These are phyloP conservation scores for Poeciliopsis occidentalis DNA, from an alignment of 2,113 vertebrate genomes.

Conservation along the genomic window DNA sequence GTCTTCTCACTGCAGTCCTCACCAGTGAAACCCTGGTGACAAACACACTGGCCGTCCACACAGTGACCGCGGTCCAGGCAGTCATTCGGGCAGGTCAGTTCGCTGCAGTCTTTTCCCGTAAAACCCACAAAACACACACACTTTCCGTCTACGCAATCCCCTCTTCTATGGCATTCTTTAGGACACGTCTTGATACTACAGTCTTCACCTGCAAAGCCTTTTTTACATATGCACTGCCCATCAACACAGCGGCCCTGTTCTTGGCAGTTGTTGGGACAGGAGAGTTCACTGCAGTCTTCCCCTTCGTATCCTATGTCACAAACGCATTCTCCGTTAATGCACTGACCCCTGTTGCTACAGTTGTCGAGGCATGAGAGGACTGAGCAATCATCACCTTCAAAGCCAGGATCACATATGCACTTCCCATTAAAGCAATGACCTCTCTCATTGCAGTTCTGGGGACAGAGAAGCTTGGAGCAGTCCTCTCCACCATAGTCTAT, in stretches of 20 bases:
- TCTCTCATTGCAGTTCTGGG: conserved; percentile 82
- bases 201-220: conserved; percentile 83
- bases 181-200: conserved; percentile 86
- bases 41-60: conserved; percentile 86
- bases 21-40: conserved; percentile 81
- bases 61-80: conserved; percentile 85
- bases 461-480: conserved; percentile 87
- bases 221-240: conserved; percentile 85
- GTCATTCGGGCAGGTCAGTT: conserved; percentile 84
- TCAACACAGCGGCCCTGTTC: conserved; percentile 81
- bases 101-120: conserved; percentile 83
- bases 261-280: conserved; percentile 87
- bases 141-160: conserved; percentile 86
- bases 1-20: conserved; percentile 85
- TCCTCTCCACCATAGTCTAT: conserved; percentile 87
- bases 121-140: conserved; percentile 85
- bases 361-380: conserved; percentile 86
- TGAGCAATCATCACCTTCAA: conserved; percentile 83
- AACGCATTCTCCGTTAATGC: conserved; percentile 85
- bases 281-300: conserved; percentile 84
- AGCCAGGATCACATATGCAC: conserved; percentile 90
- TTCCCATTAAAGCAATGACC: conserved; percentile 87
- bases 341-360: conserved; percentile 85
- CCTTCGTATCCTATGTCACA: conserved; percentile 85
- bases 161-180: conserved; percentile 82